Conservation (phyloP, 1,140 invertebrate genomes). For the Oncopodura yosiiana region DNA sequence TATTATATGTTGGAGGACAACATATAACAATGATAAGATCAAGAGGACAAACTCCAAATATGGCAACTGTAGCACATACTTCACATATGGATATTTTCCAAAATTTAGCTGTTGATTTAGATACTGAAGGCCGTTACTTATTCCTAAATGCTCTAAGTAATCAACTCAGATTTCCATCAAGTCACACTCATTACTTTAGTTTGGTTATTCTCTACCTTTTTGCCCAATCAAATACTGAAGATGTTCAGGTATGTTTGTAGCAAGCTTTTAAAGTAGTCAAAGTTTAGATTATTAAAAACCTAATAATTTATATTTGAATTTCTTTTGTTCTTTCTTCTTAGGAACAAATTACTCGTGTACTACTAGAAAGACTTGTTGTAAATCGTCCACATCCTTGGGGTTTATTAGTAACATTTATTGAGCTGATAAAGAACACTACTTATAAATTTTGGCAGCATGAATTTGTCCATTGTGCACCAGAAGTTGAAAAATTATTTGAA, state of each 20-base stretch:
- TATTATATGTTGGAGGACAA: slow-evolving; percentile 93
- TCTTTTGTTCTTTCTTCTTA: slow-evolving; percentile 38
- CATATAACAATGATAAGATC: slow-evolving; percentile 80
- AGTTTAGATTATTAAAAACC: no score
- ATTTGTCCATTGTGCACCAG: slow-evolving; percentile 96
- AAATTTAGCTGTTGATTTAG: slow-evolving; percentile 92
- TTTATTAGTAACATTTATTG: slow-evolving; percentile 95
- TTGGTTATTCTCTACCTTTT: slow-evolving; percentile 94
- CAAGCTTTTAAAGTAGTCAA: not conserved
- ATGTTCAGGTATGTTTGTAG: slow-evolving; percentile 58
- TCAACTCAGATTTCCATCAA: slow-evolving; percentile 96
- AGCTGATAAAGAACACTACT: slow-evolving; percentile 96
- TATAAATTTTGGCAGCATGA: slow-evolving; percentile 99
- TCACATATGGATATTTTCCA: slow-evolving; percentile 99
- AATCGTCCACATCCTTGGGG: slow-evolving; percentile 99
- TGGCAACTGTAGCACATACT: slow-evolving; percentile 91
- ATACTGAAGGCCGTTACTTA: slow-evolving; percentile 92
- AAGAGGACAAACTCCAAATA: slow-evolving; percentile 82
- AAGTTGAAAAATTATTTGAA: slow-evolving; percentile 96
- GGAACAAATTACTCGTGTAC: slow-evolving; percentile 53
- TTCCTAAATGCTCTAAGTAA: slow-evolving; percentile 98
- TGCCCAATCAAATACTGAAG: slow-evolving; percentile 93
- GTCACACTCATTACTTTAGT: slow-evolving; percentile 98
- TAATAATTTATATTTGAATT: slow-evolving; percentile 1
- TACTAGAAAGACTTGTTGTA: slow-evolving; percentile 92